Conservation (phyloP, 2,888 invertebrate species). For the Bimastos eiseni region DNA sequence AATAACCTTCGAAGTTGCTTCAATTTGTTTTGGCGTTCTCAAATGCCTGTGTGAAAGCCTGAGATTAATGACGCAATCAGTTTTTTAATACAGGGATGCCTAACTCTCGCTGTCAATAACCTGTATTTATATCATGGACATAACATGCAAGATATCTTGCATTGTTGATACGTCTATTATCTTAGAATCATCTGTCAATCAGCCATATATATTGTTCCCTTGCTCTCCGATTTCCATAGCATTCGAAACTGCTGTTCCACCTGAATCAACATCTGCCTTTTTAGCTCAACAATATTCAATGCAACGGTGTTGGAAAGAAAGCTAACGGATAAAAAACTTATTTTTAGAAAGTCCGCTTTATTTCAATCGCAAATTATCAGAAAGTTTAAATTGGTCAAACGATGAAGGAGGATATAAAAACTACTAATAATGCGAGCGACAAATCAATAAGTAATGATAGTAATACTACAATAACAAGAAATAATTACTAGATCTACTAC, state of each 20-base stretch:
- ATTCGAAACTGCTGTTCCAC: not conserved
- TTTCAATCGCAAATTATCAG: not conserved
- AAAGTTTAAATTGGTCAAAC: not conserved
- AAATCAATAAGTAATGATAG: not conserved
- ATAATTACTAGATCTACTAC: not conserved
- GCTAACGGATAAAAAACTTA: no score
- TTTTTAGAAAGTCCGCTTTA: not conserved
- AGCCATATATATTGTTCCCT: not conserved
- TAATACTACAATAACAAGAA: no score
- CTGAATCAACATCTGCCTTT: not conserved
- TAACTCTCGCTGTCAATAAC: not conserved
- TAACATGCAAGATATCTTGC: not conserved
- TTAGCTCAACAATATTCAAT: not conserved
- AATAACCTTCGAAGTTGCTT: not conserved
- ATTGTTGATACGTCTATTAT: not conserved
- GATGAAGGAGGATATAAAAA: not conserved
- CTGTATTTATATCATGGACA: not conserved
- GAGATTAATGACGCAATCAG: not conserved
- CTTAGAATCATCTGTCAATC: not conserved
- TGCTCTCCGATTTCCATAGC: not conserved
- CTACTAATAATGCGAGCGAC: not conserved
- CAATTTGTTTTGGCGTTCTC: no score
- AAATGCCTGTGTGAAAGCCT: not conserved
- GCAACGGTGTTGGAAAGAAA: not conserved
- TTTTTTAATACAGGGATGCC: not conserved